Evolutionary conservation across 1,140 invertebrate genomes (phyloP), one percentile per base, ranked within the genome.

Genomic region (Nixonia krombeini): DNA sequence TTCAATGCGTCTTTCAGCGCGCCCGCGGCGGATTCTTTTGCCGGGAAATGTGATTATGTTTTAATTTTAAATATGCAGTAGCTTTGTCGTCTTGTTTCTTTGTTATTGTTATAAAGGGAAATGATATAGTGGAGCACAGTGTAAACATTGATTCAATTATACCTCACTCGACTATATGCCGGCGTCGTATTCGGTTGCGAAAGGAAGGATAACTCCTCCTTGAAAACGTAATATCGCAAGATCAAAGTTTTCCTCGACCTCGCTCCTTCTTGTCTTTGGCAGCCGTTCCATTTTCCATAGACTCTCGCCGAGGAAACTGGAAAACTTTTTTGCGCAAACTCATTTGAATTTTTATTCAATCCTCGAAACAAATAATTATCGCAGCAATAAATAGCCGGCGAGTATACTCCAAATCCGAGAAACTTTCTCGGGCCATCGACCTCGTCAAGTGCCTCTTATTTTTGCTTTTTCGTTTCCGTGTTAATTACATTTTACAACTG

Each of bases 271-370:
- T 31, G 59, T 68, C 52, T 51, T 61, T 50, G 33, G 49, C 49
- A 35, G 37, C 38, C 45, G 52, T 42, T 9, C 49, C 37, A 49
- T 68, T 72, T 52, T 44, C 57, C 67, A 70, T 68, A 52, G 50
- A 69, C 51, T 56, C 58, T 52, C 55, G 41, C 55, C 16, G 57
- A 69, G 17, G 26, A 53, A 70, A 66, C 38, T 46, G 61, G 57
- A 50, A 68, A 73, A 79, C 68, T 78, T 72, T n/a, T 74, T 38
- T 31, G 46, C 31, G 49, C 35, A 64, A 79, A 79, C 76, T 81
- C 72, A 79, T 83, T 83, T 80, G 74, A 81, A 83, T 83, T 83
- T 83, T 75, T 75, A 79, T 78, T 76, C 70, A 74, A 80, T 80
- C 63, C 76, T 74, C 67, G 74, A 82, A 80, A 75, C 70, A 82